Percentiles rank a stretch among this genome's conserved stretches.
Evolutionary conservation across 2,797 vertebrate genomes (phyloP).

Genomic region (Pseudomugil gertrudae): DNA sequence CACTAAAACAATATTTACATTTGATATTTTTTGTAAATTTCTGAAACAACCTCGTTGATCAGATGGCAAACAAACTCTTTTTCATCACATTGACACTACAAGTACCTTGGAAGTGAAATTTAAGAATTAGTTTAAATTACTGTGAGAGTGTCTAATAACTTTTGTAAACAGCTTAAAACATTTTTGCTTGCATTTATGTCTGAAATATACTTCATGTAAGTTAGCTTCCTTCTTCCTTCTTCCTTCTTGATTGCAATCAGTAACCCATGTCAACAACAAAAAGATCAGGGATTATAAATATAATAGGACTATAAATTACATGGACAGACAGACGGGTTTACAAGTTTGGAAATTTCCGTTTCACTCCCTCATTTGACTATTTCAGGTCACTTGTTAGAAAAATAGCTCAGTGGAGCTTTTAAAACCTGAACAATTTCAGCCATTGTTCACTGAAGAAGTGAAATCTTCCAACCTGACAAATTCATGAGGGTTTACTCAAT

Average conservation of each 20-base stretch:
- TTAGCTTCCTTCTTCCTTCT: not conserved
- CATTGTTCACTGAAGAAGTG: slow-evolving; percentile 4
- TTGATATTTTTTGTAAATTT: too few species aligned
- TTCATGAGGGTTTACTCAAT: slow-evolving; percentile 1
- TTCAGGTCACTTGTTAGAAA: slow-evolving; percentile 14
- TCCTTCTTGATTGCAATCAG: not conserved
- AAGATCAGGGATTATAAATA: not conserved
- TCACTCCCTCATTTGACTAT: slow-evolving; percentile 9
- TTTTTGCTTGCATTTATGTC: not conserved
- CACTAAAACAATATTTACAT: too few species aligned
- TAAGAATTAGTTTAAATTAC: not conserved
- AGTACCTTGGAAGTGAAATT: not conserved
- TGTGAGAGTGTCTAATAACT: not conserved
- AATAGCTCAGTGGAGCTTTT: not conserved
- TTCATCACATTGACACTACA: not conserved
- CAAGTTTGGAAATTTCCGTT: not conserved
- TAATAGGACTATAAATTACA: not conserved
- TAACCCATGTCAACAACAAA: not conserved
- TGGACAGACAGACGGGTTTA: not conserved
- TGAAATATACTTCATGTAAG: not conserved
- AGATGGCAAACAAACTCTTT: not conserved
- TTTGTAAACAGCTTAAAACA: not conserved
- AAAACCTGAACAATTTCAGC: not conserved
- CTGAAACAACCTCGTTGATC: too few species aligned
- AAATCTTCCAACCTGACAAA: slow-evolving; percentile 1